Conservation (phyloP, 2,113 vertebrate species). For the Misgurnus anguillicaudatus region DNA sequence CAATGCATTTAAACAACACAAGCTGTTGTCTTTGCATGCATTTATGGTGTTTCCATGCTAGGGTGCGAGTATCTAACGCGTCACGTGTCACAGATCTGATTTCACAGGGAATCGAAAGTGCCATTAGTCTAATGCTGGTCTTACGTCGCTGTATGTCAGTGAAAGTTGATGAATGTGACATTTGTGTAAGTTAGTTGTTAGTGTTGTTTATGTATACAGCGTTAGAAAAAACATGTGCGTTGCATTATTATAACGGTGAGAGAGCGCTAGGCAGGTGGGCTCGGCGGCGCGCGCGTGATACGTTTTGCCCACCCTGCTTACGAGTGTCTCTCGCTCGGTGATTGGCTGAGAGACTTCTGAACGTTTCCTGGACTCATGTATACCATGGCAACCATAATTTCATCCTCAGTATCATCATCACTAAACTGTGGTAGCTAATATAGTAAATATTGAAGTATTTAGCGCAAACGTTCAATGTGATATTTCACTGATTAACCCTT, state of each 20-base stretch:
- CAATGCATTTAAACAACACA: background rate
- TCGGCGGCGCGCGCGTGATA: background rate
- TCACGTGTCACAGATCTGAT: background rate
- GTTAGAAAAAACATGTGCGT: background rate
- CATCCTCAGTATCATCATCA: background rate
- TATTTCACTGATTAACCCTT: too few species aligned
- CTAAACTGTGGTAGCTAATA: background rate
- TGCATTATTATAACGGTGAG: too few species aligned
- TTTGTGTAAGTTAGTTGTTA: background rate
- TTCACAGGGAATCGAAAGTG: background rate
- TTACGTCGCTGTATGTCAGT: background rate
- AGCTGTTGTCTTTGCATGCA: background rate
- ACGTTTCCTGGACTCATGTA: background rate
- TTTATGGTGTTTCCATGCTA: background rate
- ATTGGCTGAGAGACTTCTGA: slow-evolving; percentile 5
- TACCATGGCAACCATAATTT: too few species aligned
- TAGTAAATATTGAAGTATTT: too few species aligned
- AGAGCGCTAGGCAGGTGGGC: slow-evolving; percentile 3
- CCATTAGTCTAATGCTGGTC: background rate
- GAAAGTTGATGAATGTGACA: background rate
- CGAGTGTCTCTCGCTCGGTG: background rate
- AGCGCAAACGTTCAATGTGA: too few species aligned
- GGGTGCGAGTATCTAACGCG: background rate
- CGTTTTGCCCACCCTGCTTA: background rate
- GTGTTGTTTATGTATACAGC: background rate